Conservation (phyloP, 2,797 vertebrate species). For the Bryconaethiops microstoma region DNA sequence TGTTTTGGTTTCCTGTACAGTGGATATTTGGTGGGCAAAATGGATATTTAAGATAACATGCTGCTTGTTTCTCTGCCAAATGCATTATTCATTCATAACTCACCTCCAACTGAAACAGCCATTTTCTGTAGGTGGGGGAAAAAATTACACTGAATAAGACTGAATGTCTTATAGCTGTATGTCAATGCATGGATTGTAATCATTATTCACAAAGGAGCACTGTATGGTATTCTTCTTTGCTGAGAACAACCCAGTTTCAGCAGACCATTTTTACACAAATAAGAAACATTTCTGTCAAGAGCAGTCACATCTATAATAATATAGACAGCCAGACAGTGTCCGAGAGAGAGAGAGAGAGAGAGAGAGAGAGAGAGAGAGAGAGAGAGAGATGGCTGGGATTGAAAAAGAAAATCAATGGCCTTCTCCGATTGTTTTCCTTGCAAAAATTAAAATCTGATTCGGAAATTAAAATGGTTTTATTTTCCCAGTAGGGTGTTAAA, state of each 20-base stretch:
- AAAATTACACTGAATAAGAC: slow-evolving; percentile 53
- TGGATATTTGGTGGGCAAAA: no score
- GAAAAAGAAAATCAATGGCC: neutral
- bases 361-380: neutral
- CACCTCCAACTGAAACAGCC: slow-evolving; percentile 95
- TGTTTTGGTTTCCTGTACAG: no score
- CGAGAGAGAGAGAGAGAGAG: neutral
- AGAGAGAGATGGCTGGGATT: neutral
- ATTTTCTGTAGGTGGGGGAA: slow-evolving; percentile 80
- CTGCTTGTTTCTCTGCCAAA: slow-evolving; percentile 14
- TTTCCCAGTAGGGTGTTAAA: neutral
- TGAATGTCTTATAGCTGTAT: slow-evolving; percentile 26
- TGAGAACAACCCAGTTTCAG: slow-evolving; percentile 9
- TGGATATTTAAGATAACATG: neutral
- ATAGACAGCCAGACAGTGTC: neutral
- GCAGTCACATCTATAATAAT: neutral
- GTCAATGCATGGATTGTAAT: slow-evolving; percentile 20
- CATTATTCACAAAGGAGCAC: slow-evolving; percentile 17
- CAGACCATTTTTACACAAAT: slow-evolving; percentile 3
- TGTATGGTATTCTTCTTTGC: neutral
- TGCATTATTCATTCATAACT: slow-evolving; percentile 66
- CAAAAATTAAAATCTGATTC: slow-evolving; percentile 15
- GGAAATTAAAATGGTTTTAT: neutral
- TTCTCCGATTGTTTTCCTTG: neutral
- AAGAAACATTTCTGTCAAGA: neutral